Base-by-base conservation (phyloP, 2,113 vertebrate genomes). In the Misgurnus mizolepis region DNA sequence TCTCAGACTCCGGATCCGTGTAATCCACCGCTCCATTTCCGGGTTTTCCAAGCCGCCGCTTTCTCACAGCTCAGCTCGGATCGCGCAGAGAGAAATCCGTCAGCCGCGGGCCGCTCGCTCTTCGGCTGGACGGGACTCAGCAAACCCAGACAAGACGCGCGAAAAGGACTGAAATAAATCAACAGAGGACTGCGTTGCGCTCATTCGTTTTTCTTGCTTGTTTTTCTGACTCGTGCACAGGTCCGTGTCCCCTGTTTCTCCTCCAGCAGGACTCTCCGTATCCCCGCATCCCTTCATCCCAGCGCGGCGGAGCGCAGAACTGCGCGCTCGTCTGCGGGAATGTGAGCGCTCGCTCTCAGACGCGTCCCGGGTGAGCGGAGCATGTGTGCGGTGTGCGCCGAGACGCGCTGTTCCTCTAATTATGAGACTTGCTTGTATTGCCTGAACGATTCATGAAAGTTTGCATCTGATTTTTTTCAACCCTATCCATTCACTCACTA, bases 261-360 rank as follows among this genome's bases (percentile, higher is more conserved):
- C 70, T 80, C 27, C 15, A 60, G 55, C 47, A 66, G 75, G 45
- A 66, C 43, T 47, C 43, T 47, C 58, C 34, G 18, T 5, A 34
- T 34, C 2, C 43, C 8, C 58, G 72, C 72, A 75, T 75, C 72
- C 61, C 56, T 62, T 39, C 45, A 77, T 65, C 75, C 62, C 62
- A 34, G 47, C 75, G 14, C 60, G 61, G 62, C 14, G 74, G 27
- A 76, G 74, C 71, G 39, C 47, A 58, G 80, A 55, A 69, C 65
- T 67, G 79, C 34, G 67, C 68, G 47, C 89, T 88, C 88, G 89
- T 90, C 91, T 88, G 87, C 92, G 86, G 91, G 93, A 89, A 92
- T 89, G 96, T 95, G 91, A 94, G 93, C 94, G 94, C 94, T 92
- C 93, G 92, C 90, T 82, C 89, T 71, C 56, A 58, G 55, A 58